Evolutionary conservation across 2,888 invertebrate species (phyloP).

Genomic region (Branchipolynoe longqiensis): DNA sequence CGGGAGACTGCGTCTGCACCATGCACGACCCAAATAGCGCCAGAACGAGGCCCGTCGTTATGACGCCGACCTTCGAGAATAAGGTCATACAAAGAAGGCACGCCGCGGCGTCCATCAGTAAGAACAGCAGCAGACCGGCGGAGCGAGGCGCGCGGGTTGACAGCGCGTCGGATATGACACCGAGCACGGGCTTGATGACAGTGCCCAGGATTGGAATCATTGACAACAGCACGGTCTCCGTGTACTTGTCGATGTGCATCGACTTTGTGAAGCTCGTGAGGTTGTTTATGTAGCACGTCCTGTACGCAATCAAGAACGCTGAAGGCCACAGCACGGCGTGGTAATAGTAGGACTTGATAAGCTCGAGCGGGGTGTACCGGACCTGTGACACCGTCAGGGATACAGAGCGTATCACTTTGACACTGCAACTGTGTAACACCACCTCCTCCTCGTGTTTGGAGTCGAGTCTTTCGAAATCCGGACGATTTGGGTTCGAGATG

Average conservation of each 20-base stretch:
- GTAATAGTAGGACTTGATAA: conserved; percentile 22
- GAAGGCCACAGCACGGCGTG: conserved; percentile 45
- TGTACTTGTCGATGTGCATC: not conserved
- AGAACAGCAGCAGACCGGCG: not conserved
- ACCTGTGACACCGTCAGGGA: not conserved
- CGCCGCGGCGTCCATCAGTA: not conserved
- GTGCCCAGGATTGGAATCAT: conserved; percentile 28
- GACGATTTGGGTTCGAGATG: not conserved
- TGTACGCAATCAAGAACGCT: not conserved
- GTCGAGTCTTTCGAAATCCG: not conserved
- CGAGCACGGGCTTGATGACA: conserved; percentile 18
- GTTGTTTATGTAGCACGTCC: conserved; percentile 49
- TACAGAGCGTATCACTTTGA: not conserved
- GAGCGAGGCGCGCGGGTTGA: not conserved
- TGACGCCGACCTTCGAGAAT: conserved; percentile 4
- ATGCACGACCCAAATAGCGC: conserved; percentile 29
- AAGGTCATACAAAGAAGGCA: conserved; percentile 10
- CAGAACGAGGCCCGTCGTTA: conserved; percentile 15
- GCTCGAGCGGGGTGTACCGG: not conserved
- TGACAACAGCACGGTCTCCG: not conserved
- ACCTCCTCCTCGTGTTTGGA: not conserved
- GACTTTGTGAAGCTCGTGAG: not conserved
- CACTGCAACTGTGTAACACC: conserved; percentile 1
- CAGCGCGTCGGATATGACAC: conserved; percentile 12
- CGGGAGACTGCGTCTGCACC: conserved; percentile 39